phyloP scores from a whole-genome alignment of 2,888 invertebrate species.

The Hydrotaea cyrtoneurina region DNA sequence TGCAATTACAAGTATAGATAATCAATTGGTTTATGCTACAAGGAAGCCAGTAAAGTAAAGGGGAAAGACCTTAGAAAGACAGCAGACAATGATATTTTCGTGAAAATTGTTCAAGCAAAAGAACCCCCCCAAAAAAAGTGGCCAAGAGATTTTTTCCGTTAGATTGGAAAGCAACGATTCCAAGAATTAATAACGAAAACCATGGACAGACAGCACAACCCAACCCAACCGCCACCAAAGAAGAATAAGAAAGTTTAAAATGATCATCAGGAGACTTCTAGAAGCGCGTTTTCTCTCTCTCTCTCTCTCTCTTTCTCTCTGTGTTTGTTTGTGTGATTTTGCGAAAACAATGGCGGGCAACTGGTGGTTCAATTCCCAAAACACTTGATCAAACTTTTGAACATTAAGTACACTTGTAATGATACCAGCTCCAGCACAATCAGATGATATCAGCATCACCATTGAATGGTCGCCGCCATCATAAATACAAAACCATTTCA shows the following conservation, averaged over 20 bases:
- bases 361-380: conserved; percentile 36
- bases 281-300: not conserved
- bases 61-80: not conserved
- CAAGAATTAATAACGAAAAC: conserved; percentile 6
- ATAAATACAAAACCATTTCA: not conserved
- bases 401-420: conserved; percentile 10
- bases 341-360: not conserved
- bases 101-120: conserved; percentile 12
- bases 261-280: not conserved
- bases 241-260: conserved; percentile 15
- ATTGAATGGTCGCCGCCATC: not conserved
- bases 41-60: not conserved
- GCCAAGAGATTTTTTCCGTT: not conserved
- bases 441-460: not conserved
- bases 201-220: not conserved
- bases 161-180: conserved; percentile 7
- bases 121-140: not conserved
- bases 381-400: conserved; percentile 57
- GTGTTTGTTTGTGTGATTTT: not conserved
- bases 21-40: conserved; percentile 11
- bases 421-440: not conserved
- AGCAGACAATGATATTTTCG: conserved; percentile 25
- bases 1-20: conserved; percentile 14
- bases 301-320: not conserved
- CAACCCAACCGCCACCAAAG: not conserved